Evolutionary conservation across 2,113 vertebrate genomes (phyloP).

Genomic region (Tragelaphus buxtoni): DNA sequence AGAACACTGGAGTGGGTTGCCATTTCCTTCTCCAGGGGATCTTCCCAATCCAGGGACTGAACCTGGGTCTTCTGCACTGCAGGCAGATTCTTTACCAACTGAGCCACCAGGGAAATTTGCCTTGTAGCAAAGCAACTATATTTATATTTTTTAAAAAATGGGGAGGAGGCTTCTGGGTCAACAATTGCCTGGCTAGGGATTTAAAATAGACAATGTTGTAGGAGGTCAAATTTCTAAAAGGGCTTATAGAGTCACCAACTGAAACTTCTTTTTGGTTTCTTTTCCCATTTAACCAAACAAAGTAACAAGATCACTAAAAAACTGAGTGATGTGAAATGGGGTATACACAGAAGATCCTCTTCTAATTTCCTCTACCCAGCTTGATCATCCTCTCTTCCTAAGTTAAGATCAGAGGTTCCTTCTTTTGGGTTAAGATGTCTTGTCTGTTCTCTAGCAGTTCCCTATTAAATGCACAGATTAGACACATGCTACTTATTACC

Average conservation of each 20-base stretch:
- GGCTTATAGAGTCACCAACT: background rate
- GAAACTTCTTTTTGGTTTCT: background rate
- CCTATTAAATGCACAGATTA: background rate
- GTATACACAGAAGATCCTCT: background rate
- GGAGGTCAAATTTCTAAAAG: background rate
- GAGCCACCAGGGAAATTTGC: background rate
- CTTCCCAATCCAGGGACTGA: background rate
- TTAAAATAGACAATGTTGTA: background rate
- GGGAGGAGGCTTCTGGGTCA: background rate
- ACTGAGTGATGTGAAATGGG: background rate
- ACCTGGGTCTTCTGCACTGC: background rate
- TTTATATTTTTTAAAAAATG: background rate
- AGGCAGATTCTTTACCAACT: background rate
- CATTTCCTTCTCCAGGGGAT: background rate
- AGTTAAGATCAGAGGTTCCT: background rate
- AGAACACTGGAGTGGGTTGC: background rate
- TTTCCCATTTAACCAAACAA: background rate
- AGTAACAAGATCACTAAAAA: background rate
- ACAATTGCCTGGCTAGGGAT: background rate
- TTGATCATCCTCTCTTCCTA: background rate
- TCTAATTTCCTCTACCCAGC: background rate
- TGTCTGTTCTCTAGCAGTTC: background rate
- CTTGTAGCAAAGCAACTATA: background rate
- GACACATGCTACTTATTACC: background rate
- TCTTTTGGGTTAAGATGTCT: background rate